Conservation (phyloP, 1,140 invertebrate species). For the Drosophila biarmipes region DNA sequence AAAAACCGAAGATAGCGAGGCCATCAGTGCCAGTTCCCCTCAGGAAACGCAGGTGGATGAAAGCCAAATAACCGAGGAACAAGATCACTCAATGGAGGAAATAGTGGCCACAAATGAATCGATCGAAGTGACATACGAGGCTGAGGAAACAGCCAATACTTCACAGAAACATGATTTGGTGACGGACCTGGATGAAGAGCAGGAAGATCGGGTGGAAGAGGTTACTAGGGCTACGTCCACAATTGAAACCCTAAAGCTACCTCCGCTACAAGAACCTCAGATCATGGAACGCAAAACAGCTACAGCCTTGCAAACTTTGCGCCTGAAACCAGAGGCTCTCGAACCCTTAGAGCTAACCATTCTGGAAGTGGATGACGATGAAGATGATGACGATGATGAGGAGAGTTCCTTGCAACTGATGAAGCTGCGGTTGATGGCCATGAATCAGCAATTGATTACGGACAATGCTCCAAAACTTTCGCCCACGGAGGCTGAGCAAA, state of each 20-base stretch:
- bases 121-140: constrained; percentile 73
- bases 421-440: constrained; percentile 71
- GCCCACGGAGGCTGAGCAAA: constrained; percentile 53
- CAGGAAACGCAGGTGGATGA: constrained; percentile 24
- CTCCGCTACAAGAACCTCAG: constrained; percentile 35
- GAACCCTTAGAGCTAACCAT: constrained; percentile 54
- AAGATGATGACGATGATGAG: constrained; percentile 63
- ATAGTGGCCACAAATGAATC: constrained; percentile 76
- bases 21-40: constrained; percentile 1
- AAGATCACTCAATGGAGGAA: constrained; percentile 80
- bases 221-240: neutral
- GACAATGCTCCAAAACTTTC: constrained; percentile 51
- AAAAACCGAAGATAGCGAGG: constrained; percentile 19
- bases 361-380: constrained; percentile 29
- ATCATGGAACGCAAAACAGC: constrained; percentile 51
- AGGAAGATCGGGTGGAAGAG: constrained; percentile 1
- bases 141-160: constrained; percentile 40
- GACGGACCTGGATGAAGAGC: constrained; percentile 54
- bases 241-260: constrained; percentile 24
- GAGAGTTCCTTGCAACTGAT: constrained; percentile 68
- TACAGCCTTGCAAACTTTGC: constrained; percentile 35
- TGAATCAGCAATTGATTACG: constrained; percentile 52
- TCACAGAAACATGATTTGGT: constrained; percentile 46
- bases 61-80: constrained; percentile 54
- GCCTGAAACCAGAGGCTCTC: constrained; percentile 51